Conservation (phyloP, 1,140 invertebrate species). For the Pseudoatta argentina region DNA sequence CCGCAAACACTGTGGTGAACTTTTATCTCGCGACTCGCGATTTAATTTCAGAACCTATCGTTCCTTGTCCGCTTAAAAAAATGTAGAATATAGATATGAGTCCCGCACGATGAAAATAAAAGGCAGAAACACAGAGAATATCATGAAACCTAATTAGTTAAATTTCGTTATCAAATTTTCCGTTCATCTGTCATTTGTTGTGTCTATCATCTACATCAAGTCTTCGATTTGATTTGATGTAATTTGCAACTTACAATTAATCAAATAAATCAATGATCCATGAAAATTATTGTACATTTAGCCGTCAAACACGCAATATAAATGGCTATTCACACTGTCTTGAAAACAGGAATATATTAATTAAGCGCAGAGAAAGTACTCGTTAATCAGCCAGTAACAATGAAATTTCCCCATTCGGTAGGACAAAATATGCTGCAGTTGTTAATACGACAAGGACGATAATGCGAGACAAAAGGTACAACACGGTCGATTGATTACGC, state of each 20-base stretch:
- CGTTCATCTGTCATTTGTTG: not conserved
- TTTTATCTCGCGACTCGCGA: slow-evolving; percentile 39
- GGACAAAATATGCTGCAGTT: slow-evolving; percentile 18
- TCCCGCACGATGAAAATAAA: not conserved
- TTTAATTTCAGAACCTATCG: not conserved
- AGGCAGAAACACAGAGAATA: not conserved
- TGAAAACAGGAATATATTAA: slow-evolving; percentile 28
- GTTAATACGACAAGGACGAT: not conserved
- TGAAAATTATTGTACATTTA: not conserved
- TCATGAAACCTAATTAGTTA: not conserved
- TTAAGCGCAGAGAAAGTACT: slow-evolving; percentile 13
- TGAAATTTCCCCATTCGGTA: not conserved
- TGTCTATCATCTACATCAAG: not conserved
- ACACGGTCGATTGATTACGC: slow-evolving; percentile 36
- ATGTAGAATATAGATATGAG: not conserved
- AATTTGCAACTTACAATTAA: not conserved
- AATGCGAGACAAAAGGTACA: not conserved
- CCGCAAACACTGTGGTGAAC: not conserved
- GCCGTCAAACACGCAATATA: not conserved
- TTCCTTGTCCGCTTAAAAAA: not conserved
- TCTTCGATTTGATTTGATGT: not conserved
- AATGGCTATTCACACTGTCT: not conserved
- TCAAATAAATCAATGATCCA: slow-evolving; percentile 10
- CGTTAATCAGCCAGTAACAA: slow-evolving; percentile 33
- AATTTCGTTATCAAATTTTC: slow-evolving; percentile 9